Conservation (phyloP, 2,113 vertebrate genomes). For the Macquaria ambigua region DNA sequence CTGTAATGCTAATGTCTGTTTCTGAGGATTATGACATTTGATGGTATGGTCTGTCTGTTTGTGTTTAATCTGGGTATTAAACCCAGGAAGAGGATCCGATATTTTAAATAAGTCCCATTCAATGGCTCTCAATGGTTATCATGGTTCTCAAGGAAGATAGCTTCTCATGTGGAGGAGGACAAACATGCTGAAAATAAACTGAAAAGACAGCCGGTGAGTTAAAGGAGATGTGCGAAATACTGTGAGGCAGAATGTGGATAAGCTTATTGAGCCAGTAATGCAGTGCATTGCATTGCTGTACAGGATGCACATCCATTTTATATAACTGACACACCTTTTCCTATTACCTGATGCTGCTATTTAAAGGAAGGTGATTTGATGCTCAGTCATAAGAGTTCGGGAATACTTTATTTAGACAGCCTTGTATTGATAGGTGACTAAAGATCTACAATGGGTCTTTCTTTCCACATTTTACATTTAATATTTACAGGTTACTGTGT, state of each 20-base stretch:
- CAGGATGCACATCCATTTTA: constrained; percentile 50
- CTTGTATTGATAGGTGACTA: background rate
- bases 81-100: constrained; percentile 24
- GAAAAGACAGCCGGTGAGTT: constrained; percentile 35
- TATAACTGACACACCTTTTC: constrained; percentile 29
- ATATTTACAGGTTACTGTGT: background rate
- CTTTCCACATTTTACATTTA: background rate
- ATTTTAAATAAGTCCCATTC: constrained; percentile 55
- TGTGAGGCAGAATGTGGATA: constrained; percentile 36
- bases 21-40: constrained; percentile 72
- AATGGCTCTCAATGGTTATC: constrained; percentile 20
- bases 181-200: constrained; percentile 43
- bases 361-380: constrained; percentile 9
- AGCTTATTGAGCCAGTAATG: constrained; percentile 14
- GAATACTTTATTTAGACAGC: background rate
- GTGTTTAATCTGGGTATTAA: constrained; percentile 72
- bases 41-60: constrained; percentile 53
- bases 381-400: constrained; percentile 6
- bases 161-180: constrained; percentile 38
- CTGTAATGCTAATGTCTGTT: constrained; percentile 56
- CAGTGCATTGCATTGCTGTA: constrained; percentile 1
- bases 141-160: background rate
- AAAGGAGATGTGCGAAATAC: constrained; percentile 28
- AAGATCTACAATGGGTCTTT: background rate
- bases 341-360: constrained; percentile 32